Evolutionary conservation across 2,888 invertebrate genomes (phyloP).

Genomic region (Stenoptilia bipunctidactyla): DNA sequence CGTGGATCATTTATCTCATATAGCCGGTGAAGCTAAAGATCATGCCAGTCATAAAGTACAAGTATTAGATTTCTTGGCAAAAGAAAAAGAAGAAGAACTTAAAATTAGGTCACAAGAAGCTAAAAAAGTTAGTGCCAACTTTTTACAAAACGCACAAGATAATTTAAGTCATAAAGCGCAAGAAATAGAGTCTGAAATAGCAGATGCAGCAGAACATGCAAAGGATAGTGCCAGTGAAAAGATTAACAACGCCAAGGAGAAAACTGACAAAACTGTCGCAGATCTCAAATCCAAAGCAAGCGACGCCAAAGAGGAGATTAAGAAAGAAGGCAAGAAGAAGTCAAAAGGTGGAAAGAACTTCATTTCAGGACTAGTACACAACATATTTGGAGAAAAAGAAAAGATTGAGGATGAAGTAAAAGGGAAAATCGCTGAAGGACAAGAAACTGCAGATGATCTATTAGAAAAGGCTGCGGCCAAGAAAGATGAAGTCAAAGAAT

Average conservation of each 20-base stretch:
- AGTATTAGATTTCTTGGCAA: slow-evolving; percentile 45
- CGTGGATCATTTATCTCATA: slow-evolving; percentile 41
- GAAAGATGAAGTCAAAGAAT: slow-evolving; percentile 15
- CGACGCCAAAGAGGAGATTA: slow-evolving; percentile 36
- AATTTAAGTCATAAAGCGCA: slow-evolving; percentile 32
- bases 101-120: slow-evolving; percentile 33
- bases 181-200: slow-evolving; percentile 31
- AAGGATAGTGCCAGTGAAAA: slow-evolving; percentile 36
- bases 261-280: slow-evolving; percentile 29
- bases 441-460: slow-evolving; percentile 42
- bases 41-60: slow-evolving; percentile 44
- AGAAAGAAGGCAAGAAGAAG: slow-evolving; percentile 50
- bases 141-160: slow-evolving; percentile 28
- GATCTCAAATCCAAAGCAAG: slow-evolving; percentile 24
- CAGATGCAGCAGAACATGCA: slow-evolving; percentile 30
- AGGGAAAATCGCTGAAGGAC: slow-evolving; percentile 42
- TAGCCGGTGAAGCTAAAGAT: slow-evolving; percentile 36
- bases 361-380: slow-evolving; percentile 53
- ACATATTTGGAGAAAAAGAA: slow-evolving; percentile 59
- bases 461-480: slow-evolving; percentile 19
- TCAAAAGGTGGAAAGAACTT: slow-evolving; percentile 58
- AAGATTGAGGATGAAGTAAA: slow-evolving; percentile 54
- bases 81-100: slow-evolving; percentile 45
- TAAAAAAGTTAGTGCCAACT: slow-evolving; percentile 34
- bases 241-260: slow-evolving; percentile 36